Percentiles rank a stretch among this genome's conserved stretches.
phyloP scores from a whole-genome alignment of 2,113 vertebrate species.

The Steatornis caripensis region DNA sequence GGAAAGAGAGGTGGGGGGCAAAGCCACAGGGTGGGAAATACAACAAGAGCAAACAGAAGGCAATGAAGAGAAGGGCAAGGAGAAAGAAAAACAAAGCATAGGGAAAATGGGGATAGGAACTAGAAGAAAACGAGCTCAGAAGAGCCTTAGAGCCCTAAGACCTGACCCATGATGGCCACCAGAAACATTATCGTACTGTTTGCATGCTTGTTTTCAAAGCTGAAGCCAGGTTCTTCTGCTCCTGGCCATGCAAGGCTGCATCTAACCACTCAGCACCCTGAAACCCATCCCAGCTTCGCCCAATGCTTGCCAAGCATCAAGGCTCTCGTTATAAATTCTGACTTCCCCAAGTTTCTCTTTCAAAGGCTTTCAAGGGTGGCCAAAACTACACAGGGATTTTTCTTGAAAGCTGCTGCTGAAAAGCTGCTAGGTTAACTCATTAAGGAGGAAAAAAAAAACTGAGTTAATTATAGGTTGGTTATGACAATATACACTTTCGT shows the following conservation, averaged over 20 bases:
- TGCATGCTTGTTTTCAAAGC: rapidly evolving
- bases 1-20: background rate
- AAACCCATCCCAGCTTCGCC: background rate
- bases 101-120: background rate
- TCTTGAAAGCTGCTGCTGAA: slow-evolving; percentile 1
- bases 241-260: rapidly evolving
- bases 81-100: background rate
- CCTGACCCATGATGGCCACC: background rate
- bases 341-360: background rate
- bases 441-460: background rate
- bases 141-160: background rate
- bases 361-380: slow-evolving; percentile 18
- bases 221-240: background rate
- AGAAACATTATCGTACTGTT: background rate
- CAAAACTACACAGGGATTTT: slow-evolving; percentile 15
- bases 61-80: background rate
- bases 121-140: background rate
- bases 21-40: background rate
- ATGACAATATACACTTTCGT: background rate
- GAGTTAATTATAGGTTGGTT: slow-evolving; percentile 29
- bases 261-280: background rate
- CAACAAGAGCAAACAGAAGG: background rate
- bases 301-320: background rate
- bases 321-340: background rate
- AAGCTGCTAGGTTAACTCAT: background rate